Evolutionary conservation across 2,113 vertebrate species (phyloP).

Genomic region (chimpanzee (Pan troglodytes)): NHGRI_mPanTro3-v2.1_pri NC_072401.2:34886501-34887000

Average conservation of each 20-base stretch:
- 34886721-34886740: not conserved
- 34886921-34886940: not conserved
- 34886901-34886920: not conserved
- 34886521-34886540: not conserved
- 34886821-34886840: not conserved
- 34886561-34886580: not conserved
- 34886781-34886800: not conserved
- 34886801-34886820: not conserved
- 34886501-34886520: not conserved
- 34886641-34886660: not conserved
- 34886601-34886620: not conserved
- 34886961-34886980: not conserved
- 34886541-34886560: not conserved
- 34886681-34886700: not conserved
- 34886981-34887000: not conserved
- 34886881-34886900: not conserved
- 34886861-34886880: not conserved
- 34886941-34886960: not conserved
- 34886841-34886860: not conserved
- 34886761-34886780: not conserved
- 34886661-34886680: not conserved
- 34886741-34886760: not conserved
- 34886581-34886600: not conserved
- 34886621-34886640: rapidly evolving
- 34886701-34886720: not conserved